Evolutionary conservation across 2,113 vertebrate species (phyloP).

Genomic region (Pseudonaja textilis): DNA sequence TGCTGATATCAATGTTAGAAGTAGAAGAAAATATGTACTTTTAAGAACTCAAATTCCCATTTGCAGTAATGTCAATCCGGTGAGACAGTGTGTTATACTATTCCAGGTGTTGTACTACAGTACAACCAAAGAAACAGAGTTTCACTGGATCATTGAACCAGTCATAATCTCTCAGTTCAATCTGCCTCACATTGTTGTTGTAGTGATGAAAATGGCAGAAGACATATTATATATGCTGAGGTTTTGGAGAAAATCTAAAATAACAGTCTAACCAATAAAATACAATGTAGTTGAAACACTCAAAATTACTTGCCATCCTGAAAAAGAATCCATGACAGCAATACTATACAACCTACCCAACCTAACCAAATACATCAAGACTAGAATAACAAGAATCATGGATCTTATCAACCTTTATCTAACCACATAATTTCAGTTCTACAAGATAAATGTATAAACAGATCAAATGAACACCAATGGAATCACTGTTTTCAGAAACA

Average conservation of each 20-base stretch:
- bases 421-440: background rate
- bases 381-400: background rate
- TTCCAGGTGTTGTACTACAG: background rate
- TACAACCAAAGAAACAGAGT: background rate
- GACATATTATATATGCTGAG: background rate
- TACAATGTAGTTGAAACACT: background rate
- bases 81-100: background rate
- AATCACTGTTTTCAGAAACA: background rate
- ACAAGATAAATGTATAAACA: background rate
- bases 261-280: background rate
- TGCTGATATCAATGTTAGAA: slow-evolving; percentile 22
- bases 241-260: background rate
- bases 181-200: background rate
- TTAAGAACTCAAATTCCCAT: slow-evolving; percentile 23
- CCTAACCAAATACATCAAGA: background rate
- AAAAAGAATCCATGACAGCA: background rate
- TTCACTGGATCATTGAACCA: background rate
- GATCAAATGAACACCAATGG: background rate
- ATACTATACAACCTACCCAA: background rate
- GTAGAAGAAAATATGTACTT: slow-evolving; percentile 10
- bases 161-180: background rate
- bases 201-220: background rate
- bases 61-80: background rate
- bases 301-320: background rate
- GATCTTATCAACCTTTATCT: background rate